Evolutionary conservation across 2,888 invertebrate genomes (phyloP).

Genomic region (Pandemis cinnamomeana): DNA sequence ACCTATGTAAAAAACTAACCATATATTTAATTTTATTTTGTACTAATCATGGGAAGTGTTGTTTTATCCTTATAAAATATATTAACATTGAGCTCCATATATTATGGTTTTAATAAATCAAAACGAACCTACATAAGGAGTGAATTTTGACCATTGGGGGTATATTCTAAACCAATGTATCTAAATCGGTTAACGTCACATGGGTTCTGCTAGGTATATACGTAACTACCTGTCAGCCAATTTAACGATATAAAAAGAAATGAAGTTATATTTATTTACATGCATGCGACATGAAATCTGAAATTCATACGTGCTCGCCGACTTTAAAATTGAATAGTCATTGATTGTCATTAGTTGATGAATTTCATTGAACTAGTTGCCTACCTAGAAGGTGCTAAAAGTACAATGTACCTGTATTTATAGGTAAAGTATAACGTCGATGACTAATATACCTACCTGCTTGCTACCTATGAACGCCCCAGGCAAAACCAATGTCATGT

Average conservation of each 20-base stretch:
- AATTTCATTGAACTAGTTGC: not conserved
- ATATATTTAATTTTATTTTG: constrained; percentile 85
- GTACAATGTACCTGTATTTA: not conserved
- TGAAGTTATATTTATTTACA: not conserved
- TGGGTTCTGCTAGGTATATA: not conserved
- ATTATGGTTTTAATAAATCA: constrained; percentile 80
- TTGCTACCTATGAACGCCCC: constrained; percentile 4
- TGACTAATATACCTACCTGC: constrained; percentile 20
- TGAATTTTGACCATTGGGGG: not conserved
- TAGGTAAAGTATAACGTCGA: constrained; percentile 18
- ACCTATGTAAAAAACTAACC: constrained; percentile 85
- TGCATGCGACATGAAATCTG: too few species aligned
- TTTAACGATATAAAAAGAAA: not conserved
- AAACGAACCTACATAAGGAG: constrained; percentile 40
- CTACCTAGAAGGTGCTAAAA: constrained; percentile 1
- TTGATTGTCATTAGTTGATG: not conserved
- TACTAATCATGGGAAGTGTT: constrained; percentile 85
- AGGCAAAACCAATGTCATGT: constrained; percentile 25
- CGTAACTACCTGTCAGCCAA: not conserved
- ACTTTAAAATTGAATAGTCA: not conserved
- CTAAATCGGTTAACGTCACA: not conserved
- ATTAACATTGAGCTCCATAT: constrained; percentile 84
- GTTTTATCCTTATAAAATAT: constrained; percentile 85
- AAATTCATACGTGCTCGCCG: too few species aligned
- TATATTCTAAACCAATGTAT: not conserved